A percentile compares a stretch with the other conserved stretches of the same genome.
Conservation (phyloP, 2,797 vertebrate genomes). For the Chiloscyllium punctatum region DNA sequence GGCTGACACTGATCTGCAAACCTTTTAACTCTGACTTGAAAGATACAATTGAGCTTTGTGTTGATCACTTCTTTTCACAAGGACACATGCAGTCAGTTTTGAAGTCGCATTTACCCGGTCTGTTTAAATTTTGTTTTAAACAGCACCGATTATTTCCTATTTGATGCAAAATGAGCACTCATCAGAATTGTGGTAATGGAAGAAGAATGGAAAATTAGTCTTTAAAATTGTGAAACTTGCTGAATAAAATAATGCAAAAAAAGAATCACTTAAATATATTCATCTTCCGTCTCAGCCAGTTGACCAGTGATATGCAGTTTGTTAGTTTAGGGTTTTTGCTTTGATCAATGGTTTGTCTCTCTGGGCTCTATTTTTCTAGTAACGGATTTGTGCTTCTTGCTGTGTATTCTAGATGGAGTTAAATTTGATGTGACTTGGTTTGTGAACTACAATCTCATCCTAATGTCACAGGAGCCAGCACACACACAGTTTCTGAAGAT, state of each 20-base stretch:
- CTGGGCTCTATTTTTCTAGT: background rate
- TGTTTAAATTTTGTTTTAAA: background rate
- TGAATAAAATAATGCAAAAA: background rate
- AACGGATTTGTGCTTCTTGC: background rate
- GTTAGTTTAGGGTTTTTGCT: background rate
- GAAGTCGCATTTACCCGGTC: background rate
- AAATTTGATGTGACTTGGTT: background rate
- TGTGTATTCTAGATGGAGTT: background rate
- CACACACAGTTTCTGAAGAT: background rate
- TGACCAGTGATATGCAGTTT: background rate
- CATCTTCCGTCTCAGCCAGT: background rate
- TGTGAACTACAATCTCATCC: background rate
- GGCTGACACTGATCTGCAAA: background rate
- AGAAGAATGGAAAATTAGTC: background rate
- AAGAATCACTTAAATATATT: background rate
- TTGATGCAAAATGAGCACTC: background rate
- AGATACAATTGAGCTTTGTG: background rate
- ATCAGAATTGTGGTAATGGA: background rate
- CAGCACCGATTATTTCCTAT: background rate
- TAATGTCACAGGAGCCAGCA: background rate
- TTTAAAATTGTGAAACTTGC: background rate
- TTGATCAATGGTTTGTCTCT: background rate
- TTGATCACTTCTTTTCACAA: background rate
- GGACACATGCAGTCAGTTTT: background rate
- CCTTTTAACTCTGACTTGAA: background rate